Percentiles rank a stretch among this genome's conserved stretches.
These are phyloP conservation scores for Sphaeramia orbicularis DNA, from an alignment of 2,797 vertebrate genomes.

Conservation along the genomic window DNA sequence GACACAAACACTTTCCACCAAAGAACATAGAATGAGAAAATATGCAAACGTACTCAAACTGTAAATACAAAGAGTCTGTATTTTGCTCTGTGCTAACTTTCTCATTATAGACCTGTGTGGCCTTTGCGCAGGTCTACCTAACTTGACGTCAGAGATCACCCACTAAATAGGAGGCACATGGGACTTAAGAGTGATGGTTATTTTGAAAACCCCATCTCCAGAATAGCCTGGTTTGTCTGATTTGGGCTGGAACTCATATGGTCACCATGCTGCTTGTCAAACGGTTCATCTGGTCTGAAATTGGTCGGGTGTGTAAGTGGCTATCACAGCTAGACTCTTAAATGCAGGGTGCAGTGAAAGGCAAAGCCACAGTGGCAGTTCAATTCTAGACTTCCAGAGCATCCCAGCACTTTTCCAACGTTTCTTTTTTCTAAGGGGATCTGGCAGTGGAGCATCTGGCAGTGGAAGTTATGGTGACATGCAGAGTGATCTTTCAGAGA, in stretches of 20 bases:
- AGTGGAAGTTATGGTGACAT: slow-evolving; percentile 33
- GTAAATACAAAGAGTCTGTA: slow-evolving; percentile 72
- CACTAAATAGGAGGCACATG: slow-evolving; percentile 72
- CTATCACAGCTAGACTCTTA: slow-evolving; percentile 52
- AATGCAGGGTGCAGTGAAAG: slow-evolving; percentile 54
- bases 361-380: slow-evolving; percentile 62
- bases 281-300: slow-evolving; percentile 62
- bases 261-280: slow-evolving; percentile 55
- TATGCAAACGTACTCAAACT: slow-evolving; percentile 63
- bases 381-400: slow-evolving; percentile 49
- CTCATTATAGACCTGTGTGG: slow-evolving; percentile 74
- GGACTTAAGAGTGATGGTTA: slow-evolving; percentile 42
- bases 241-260: slow-evolving; percentile 60
- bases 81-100: slow-evolving; percentile 67
- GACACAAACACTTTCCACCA: slow-evolving; percentile 53
- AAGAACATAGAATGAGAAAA: slow-evolving; percentile 60
- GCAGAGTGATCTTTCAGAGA: slow-evolving; percentile 5
- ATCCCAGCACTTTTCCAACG: slow-evolving; percentile 32
- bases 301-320: slow-evolving; percentile 51
- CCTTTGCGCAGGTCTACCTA: slow-evolving; percentile 67
- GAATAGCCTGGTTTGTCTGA: slow-evolving; percentile 61
- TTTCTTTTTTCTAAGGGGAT: slow-evolving; percentile 22
- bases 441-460: slow-evolving; percentile 1
- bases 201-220: slow-evolving; percentile 63
- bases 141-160: slow-evolving; percentile 78